Evolutionary conservation across 2,797 vertebrate species (phyloP).

Genomic region (Catharus ustulatus): DNA sequence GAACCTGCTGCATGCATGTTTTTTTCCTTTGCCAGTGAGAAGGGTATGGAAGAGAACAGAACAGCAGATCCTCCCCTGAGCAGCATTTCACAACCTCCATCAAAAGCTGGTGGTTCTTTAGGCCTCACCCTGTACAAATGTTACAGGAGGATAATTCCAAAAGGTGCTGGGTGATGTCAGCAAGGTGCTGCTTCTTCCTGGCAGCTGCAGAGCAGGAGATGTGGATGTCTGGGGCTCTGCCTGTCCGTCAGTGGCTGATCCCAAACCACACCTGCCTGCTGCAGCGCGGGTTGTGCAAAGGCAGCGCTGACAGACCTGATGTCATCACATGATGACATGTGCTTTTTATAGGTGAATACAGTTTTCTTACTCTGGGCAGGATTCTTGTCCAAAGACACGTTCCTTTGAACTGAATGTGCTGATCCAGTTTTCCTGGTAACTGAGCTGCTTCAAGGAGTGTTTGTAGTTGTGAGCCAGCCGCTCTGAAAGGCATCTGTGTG

Average conservation of each 20-base stretch:
- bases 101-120: background rate
- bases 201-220: background rate
- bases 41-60: background rate
- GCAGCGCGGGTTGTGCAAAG: background rate
- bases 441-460: slow-evolving; percentile 11
- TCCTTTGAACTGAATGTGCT: slow-evolving; percentile 28
- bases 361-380: background rate
- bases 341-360: background rate
- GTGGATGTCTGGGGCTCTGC: background rate
- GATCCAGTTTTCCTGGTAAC: background rate
- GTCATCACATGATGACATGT: background rate
- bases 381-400: slow-evolving; percentile 33
- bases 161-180: background rate
- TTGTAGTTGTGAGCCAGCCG: background rate
- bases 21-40: background rate
- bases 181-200: background rate
- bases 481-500: slow-evolving; percentile 46
- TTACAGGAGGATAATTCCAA: background rate
- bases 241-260: background rate
- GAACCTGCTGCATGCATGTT: background rate
- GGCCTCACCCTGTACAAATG: accelerated
- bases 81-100: background rate
- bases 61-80: background rate
- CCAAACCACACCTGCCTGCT: slow-evolving; percentile 14
- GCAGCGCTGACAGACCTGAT: slow-evolving; percentile 17